Base-by-base conservation (phyloP, 2,888 invertebrate species). In the Scrobipalpa atriplicella region DNA sequence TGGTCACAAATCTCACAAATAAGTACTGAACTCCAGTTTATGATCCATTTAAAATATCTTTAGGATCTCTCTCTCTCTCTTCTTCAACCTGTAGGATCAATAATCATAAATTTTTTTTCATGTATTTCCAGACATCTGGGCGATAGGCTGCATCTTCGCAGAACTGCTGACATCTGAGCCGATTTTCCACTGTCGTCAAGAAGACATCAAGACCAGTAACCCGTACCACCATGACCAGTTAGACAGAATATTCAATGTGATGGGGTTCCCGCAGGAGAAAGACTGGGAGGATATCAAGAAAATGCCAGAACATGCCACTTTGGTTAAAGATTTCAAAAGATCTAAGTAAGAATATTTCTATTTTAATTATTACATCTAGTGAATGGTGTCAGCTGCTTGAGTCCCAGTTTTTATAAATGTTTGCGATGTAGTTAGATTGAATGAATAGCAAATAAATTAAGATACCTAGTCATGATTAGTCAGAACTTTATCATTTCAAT, bases 141-240 rank as follows among this genome's bases (percentile, higher is more conserved):
- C 99, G 0, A 99, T 99, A 85, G 99, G 99, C 0, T 99, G 99
- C 84, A 99, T 99, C 86, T 99, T 99, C 93, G 99, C 99, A 0
- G 99, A 99, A 85, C 92, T 99, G n/a, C 91, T 99, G 70, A 99
- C 99, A 0, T 99, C 99, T 0, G 99, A 99, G 86, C 99, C 99
- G 11, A 99, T 99, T 82, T 99, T 99, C 87, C 99, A 99, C 83
- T 99, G 99, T 90, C 95, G 99, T 7, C 99, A 99, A 92, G 99
- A 99, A 91, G 99, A 99, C 83, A 99, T 99, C 68, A 99, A 99
- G 89, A 99, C 99, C 0, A 98, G 98, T 80, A 99, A 99, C 93
- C 99, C 99, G 0, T 99, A 99, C 86, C 99, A 99, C 87, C 99
- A 99, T 82, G 99, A 99, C 87, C 99, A 99, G 84, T 90, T 99